Evolutionary conservation across 2,797 vertebrate genomes (phyloP).

Genomic region (Anolis apletophallus): DNA sequence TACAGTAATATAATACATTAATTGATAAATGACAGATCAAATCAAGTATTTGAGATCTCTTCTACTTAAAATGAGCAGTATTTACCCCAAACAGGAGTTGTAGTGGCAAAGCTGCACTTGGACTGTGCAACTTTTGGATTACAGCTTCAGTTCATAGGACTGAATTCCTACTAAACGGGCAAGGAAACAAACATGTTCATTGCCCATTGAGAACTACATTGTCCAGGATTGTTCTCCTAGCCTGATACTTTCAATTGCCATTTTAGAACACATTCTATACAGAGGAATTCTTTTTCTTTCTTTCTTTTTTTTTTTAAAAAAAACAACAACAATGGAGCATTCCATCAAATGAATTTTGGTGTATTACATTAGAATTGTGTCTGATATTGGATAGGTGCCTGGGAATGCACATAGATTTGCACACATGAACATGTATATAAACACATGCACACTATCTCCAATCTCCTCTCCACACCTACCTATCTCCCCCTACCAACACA

Average conservation of each 20-base stretch:
- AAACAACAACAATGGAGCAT: neutral
- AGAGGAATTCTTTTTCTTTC: neutral
- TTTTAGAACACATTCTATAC: neutral
- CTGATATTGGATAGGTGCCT: no score
- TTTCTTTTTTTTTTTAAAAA: no score
- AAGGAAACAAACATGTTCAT: neutral
- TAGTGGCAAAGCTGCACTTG: neutral
- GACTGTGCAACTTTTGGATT: neutral
- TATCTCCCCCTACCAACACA: no score
- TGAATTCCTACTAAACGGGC: neutral
- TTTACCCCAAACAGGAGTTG: neutral
- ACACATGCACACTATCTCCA: no score
- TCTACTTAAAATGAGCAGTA: neutral
- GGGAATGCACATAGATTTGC: neutral
- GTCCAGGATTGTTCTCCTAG: neutral
- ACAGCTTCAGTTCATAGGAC: neutral
- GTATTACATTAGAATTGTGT: neutral
- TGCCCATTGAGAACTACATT: neutral
- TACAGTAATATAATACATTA: neutral
- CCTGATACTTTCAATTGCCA: neutral
- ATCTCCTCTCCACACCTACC: no score
- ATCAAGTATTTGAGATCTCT: neutral
- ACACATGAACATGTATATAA: neutral
- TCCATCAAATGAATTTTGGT: neutral
- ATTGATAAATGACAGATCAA: neutral